Evolutionary conservation across 2,797 vertebrate species (phyloP), one percentile per base, ranked within the genome.

Genomic region (Phoxinus dragarum): DNA sequence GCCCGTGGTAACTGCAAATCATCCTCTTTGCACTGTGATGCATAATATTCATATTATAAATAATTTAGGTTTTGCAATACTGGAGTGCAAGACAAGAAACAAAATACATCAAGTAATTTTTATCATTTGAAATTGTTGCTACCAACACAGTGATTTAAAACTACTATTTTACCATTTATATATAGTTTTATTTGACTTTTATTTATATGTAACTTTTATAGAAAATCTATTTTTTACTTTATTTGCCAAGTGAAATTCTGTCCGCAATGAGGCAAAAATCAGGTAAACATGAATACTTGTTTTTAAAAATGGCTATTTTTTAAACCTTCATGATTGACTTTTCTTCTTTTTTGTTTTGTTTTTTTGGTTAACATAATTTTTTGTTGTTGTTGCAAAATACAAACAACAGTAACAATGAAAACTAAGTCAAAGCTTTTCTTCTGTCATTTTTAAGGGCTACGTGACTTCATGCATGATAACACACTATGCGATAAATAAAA

Each of bases 391-490:
- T 49, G 47, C 47, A 17, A 27, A 64, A 42, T 68, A 75, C 40
- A 40, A 80, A 68, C 44, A 49, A 66, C 44, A 71, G 54, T 72
- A 82, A 40, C 40, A 79, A 49, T 38, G 31, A 80, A 67, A 36
- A 21, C n/a, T 73, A 87, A 72, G n/a, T 66, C 8, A 6, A n/a
- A 5, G 3, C 40, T 49, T 78, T 42, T 77, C 80, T 74, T n/a
- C 27, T 27, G 36, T 61, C 16, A 27, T 61, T 27, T 83, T 84
- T n/a, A 89, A 88, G 88, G 88, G 88, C 87, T 89, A 71, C 34
- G 31, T 49, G 78, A 83, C 64, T 72, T 82, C 75, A 84, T 87
- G 81, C 78, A 78, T 54, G 86, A 78, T 44, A 69, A 42, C 40
- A 64, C 19, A 64, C 78, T 77, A 83, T 79, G 86, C 75, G 21